Conservation (phyloP, 2,113 vertebrate species). For the Motacilla alba region DNA sequence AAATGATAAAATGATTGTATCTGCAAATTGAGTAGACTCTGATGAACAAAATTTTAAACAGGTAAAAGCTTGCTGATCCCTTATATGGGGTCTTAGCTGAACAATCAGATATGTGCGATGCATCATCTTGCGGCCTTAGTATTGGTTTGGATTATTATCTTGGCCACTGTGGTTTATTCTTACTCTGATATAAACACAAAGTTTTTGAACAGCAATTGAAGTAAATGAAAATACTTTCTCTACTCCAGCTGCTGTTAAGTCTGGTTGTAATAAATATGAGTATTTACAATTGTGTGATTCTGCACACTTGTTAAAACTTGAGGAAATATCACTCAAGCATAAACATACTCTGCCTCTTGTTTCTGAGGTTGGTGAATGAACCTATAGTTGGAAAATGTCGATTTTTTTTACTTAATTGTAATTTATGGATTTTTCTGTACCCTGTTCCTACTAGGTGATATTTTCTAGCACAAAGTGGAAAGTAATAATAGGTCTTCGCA, state of each 20-base stretch:
- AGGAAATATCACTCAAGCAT: neutral
- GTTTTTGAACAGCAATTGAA: neutral
- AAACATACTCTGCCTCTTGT: neutral
- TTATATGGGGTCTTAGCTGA: neutral
- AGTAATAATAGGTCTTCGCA: neutral
- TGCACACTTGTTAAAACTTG: neutral
- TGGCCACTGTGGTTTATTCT: neutral
- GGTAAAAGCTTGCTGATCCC: neutral
- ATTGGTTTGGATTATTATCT: neutral
- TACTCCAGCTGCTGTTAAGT: neutral
- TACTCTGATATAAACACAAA: neutral
- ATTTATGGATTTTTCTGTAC: neutral
- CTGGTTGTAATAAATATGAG: neutral
- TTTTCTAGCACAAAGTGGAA: neutral
- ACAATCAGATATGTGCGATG: neutral
- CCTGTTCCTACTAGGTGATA: neutral
- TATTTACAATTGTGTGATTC: neutral
- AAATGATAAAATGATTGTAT: slow-evolving; percentile 26
- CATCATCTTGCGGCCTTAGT: neutral
- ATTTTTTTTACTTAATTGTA: neutral
- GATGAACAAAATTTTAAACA: slow-evolving; percentile 1
- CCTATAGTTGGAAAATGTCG: neutral
- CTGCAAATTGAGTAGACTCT: neutral
- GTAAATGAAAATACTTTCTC: neutral
- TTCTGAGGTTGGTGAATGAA: neutral